phyloP scores from a whole-genome alignment of 2,888 invertebrate genomes.

The Metopia argyrocephala region DNA sequence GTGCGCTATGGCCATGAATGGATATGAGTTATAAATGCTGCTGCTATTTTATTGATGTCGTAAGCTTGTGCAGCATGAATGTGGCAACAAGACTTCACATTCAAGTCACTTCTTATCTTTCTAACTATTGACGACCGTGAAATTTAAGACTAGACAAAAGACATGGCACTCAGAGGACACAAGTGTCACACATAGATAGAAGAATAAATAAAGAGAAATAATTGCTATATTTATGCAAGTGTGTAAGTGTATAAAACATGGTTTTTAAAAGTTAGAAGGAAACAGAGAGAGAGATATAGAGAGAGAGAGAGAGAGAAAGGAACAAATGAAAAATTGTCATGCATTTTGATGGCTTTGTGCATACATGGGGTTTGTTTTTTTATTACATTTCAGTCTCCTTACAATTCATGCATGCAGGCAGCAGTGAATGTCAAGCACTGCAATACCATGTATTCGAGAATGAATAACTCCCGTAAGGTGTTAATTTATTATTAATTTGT shows the following conservation, averaged over 20 bases:
- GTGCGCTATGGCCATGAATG: background rate
- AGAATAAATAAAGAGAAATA: conserved; percentile 37
- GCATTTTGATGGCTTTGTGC: conserved; percentile 21
- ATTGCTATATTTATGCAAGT: conserved; percentile 10
- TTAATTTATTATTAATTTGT: conserved; percentile 65
- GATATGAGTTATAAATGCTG: no score
- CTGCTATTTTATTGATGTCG: background rate
- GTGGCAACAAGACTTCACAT: conserved; percentile 28
- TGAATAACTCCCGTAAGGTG: conserved; percentile 63
- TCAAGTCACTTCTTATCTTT: conserved; percentile 46
- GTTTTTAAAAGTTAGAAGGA: no score
- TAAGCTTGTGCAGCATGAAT: conserved; percentile 1
- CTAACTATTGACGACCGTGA: conserved; percentile 60
- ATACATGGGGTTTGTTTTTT: conserved; percentile 33
- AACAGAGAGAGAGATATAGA: no score
- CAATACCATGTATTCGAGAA: background rate
- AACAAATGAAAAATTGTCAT: conserved; percentile 48
- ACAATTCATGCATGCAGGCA: background rate
- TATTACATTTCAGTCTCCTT: background rate
- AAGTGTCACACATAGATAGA: conserved; percentile 21
- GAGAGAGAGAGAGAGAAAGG: no score
- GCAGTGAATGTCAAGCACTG: background rate
- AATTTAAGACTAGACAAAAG: conserved; percentile 60
- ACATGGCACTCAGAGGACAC: conserved; percentile 22
- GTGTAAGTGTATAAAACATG: background rate